Percentiles rank a stretch among this genome's conserved stretches.
phyloP scores from a whole-genome alignment of 1,140 invertebrate species.

The Anagrus nilaparvatae region DNA sequence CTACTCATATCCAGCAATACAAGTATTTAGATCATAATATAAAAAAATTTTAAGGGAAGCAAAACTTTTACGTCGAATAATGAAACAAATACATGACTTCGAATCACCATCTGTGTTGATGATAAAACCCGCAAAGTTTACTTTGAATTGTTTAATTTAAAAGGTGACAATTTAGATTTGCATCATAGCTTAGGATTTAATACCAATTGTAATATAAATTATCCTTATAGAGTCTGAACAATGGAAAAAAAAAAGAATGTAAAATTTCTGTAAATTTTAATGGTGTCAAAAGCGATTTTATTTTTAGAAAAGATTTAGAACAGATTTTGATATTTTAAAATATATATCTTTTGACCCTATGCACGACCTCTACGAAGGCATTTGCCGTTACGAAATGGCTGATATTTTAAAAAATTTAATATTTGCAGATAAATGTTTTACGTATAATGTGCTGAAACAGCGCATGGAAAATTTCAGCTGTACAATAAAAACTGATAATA shows the following conservation, averaged over 20 bases:
- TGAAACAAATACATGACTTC: too few relatives aligned
- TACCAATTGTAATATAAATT: slow-evolving; percentile 13
- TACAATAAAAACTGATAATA: slow-evolving; percentile 9
- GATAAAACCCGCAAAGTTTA: too few relatives aligned
- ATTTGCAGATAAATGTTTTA: slow-evolving; percentile 12
- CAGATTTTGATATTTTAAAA: slow-evolving; percentile 13
- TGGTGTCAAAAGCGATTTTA: slow-evolving; percentile 15
- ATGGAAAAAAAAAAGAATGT: too few relatives aligned
- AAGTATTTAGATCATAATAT: too few relatives aligned
- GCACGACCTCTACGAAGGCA: slow-evolving; percentile 19
- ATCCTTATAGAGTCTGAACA: slow-evolving; percentile 18
- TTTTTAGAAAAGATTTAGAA: slow-evolving; percentile 17
- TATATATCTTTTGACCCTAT: slow-evolving; percentile 16
- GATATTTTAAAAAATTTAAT: slow-evolving; percentile 15
- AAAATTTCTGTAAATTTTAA: neutral
- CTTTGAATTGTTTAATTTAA: slow-evolving; percentile 17
- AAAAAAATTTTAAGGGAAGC: too few relatives aligned
- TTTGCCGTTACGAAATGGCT: slow-evolving; percentile 15
- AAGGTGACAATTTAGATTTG: slow-evolving; percentile 19
- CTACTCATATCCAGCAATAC: too few relatives aligned
- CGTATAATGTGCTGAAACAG: slow-evolving; percentile 14
- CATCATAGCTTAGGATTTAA: slow-evolving; percentile 17
- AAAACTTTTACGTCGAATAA: too few relatives aligned
- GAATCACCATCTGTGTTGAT: too few relatives aligned
- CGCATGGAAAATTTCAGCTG: slow-evolving; percentile 14